Evolutionary conservation across 2,888 invertebrate genomes (phyloP).

Genomic region (Eremobia ochroleuca): DNA sequence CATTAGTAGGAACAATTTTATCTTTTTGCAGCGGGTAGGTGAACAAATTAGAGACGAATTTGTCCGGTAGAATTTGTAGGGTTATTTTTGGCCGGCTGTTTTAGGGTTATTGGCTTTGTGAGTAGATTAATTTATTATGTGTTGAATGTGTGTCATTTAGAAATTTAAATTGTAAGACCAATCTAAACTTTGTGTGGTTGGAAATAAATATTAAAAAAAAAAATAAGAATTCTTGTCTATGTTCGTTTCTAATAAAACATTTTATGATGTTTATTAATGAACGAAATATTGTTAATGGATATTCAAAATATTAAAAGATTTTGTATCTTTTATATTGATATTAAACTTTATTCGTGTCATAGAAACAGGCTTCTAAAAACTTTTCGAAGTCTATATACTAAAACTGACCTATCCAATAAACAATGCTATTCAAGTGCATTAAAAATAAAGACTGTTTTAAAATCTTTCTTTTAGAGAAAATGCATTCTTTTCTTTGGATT

Average conservation of each 20-base stretch:
- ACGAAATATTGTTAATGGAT: neutral
- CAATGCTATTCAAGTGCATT: neutral
- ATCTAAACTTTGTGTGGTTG: neutral
- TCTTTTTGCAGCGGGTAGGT: slow-evolving; percentile 76
- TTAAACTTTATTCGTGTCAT: slow-evolving; percentile 4
- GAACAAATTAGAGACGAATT: slow-evolving; percentile 71
- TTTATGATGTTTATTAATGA: neutral
- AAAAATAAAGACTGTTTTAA: neutral
- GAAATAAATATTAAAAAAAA: no score
- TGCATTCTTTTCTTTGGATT: neutral
- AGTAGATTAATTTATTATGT: slow-evolving; percentile 58
- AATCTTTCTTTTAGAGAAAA: neutral
- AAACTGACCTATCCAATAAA: neutral
- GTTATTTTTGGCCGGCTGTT: slow-evolving; percentile 60
- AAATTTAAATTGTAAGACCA: neutral
- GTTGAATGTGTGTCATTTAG: slow-evolving; percentile 24
- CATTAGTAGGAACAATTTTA: slow-evolving; percentile 84
- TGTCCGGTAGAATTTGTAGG: slow-evolving; percentile 61
- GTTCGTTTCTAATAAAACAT: neutral
- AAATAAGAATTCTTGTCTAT: no score
- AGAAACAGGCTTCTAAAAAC: neutral
- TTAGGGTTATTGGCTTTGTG: slow-evolving; percentile 58
- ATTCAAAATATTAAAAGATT: neutral
- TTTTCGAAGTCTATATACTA: neutral
- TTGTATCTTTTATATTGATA: neutral